Conservation (phyloP, 2,888 invertebrate species). For the Microchrysa polita region DNA sequence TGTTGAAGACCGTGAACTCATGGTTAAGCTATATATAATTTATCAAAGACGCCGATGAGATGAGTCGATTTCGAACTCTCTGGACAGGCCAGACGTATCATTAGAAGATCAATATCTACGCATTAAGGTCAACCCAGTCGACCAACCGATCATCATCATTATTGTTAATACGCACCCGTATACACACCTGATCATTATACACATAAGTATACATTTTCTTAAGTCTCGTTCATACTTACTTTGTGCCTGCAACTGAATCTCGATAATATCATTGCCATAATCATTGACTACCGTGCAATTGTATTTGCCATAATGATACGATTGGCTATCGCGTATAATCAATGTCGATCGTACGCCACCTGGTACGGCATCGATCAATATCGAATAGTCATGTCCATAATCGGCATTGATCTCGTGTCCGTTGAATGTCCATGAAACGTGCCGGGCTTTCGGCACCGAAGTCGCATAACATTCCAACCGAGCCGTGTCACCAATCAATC, state of each 20-base stretch:
- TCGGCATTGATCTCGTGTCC: constrained; percentile 82
- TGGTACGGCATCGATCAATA: constrained; percentile 77
- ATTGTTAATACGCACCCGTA: not conserved
- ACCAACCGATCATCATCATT: too few species aligned
- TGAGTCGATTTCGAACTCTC: too few species aligned
- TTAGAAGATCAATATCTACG: too few species aligned
- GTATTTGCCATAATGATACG: constrained; percentile 90
- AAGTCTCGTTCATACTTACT: constrained; percentile 75
- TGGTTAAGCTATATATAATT: not conserved
- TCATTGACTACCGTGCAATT: constrained; percentile 94
- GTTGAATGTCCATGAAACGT: constrained; percentile 87
- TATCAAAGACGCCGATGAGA: not conserved
- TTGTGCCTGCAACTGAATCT: constrained; percentile 85
- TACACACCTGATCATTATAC: not conserved
- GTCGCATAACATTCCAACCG: constrained; percentile 89
- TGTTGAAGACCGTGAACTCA: too few species aligned
- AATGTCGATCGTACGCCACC: constrained; percentile 90
- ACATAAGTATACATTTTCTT: too few species aligned
- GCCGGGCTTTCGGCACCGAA: constrained; percentile 88
- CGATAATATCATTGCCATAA: constrained; percentile 85
- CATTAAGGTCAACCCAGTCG: too few species aligned
- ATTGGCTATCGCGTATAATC: constrained; percentile 85
- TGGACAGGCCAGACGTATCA: too few species aligned
- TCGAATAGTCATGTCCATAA: constrained; percentile 77
- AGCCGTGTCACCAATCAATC: constrained; percentile 81